Evolutionary conservation across 2,888 invertebrate species (phyloP).

Genomic region (Scrobipalpa costella): DNA sequence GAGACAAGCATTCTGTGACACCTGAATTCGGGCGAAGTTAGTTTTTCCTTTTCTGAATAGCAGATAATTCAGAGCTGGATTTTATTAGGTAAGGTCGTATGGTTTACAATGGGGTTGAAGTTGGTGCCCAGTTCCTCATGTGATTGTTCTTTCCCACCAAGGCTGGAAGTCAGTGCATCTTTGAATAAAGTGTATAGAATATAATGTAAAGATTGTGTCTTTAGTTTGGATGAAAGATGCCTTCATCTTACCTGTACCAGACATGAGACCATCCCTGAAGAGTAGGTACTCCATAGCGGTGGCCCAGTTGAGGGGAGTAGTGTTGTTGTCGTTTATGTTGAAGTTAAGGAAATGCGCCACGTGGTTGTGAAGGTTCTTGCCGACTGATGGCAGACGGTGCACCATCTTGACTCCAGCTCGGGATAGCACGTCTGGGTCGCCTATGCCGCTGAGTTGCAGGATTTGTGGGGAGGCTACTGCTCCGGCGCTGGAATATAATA

Average conservation of each 20-base stretch:
- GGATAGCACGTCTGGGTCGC: slow-evolving; percentile 86
- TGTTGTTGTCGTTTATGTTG: slow-evolving; percentile 91
- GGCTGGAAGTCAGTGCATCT: no score
- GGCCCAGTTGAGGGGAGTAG: slow-evolving; percentile 93
- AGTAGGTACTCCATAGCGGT: slow-evolving; percentile 95
- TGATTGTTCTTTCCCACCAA: no score
- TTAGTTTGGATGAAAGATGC: no score
- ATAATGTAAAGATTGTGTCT: no score
- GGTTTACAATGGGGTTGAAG: no score
- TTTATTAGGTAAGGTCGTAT: no score
- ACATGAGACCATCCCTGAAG: slow-evolving; percentile 94
- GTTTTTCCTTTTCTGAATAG: no score
- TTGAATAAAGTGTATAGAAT: no score
- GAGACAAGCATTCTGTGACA: no score
- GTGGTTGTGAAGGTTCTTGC: slow-evolving; percentile 92
- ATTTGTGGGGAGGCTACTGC: slow-evolving; percentile 97
- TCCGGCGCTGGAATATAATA: slow-evolving; percentile 82
- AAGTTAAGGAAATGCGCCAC: slow-evolving; percentile 90
- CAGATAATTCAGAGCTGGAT: no score
- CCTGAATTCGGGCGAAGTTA: no score
- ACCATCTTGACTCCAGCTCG: slow-evolving; percentile 84
- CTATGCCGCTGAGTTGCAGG: slow-evolving; percentile 94
- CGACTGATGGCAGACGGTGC: slow-evolving; percentile 90
- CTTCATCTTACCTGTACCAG: slow-evolving; percentile 90
- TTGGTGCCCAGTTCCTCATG: no score